Evolutionary conservation across 2,113 vertebrate genomes (phyloP), one percentile per base, ranked within the genome.

Genomic region (Burhinus bistriatus): DNA sequence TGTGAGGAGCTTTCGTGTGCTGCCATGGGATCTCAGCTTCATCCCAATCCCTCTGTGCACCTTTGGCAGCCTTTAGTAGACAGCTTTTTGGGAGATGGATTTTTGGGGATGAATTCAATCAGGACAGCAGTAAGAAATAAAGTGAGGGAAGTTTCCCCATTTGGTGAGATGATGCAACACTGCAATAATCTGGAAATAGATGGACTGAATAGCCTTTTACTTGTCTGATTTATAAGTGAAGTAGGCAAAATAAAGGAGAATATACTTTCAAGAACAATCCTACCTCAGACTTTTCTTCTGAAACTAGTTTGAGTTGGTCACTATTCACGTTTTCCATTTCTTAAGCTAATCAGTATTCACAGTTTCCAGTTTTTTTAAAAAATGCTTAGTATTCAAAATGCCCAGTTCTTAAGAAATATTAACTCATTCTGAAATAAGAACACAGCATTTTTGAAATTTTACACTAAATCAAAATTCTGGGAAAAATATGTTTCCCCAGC

Each of bases 211-310:
- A 66, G 25, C 2, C 44, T 89, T 89, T 71, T 75, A 15, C 72
- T 79, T 84, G 38, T 52, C 65, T 79, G 88, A 47, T 84, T 89
- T 93, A 14, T 52, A 95, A 84, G 23, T 65, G 34, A 73, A 81
- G 23, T 86, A 94, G 94, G 83, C 92, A 96, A 97, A 97, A 93
- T 92, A 94, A 91, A 79, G 51, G 55, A n/a, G 44, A 95, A 83
- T 57, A 49, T 42, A 91, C 34, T 93, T 92, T 79, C 42, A 84
- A 72, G 52, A 84, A 79, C 71, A 92, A 94, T 61, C 69, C 80
- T 71, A 51, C 51, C 69, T 87, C 88, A 84, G 86, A 84, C 40
- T 87, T 94, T 61, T 97, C 81, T 93, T 69, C 57, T 95, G 89
- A 96, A 97, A 91, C 52, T 64, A 26, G 54, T 97, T 89, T 89